A percentile compares a stretch with the other conserved stretches of the same genome.
Conservation (phyloP, 2,113 vertebrate genomes). For the Sylvietta virens region DNA sequence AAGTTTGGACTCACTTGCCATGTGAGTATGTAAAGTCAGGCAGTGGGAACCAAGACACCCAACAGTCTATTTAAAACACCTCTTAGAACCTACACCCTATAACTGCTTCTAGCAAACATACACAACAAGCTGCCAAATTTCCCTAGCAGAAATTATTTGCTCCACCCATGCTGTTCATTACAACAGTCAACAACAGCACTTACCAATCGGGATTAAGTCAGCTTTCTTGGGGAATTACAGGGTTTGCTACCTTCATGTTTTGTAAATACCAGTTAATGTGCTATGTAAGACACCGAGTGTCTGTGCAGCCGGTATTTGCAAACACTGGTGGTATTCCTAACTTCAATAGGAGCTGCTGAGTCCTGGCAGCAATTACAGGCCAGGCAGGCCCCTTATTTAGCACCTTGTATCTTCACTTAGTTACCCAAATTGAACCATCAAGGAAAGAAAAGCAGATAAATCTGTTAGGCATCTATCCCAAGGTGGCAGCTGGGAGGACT, state of each 20-base stretch:
- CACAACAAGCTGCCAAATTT: conserved; percentile 40
- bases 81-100: not conserved
- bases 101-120: conserved; percentile 31
- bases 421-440: not conserved
- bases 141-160: conserved; percentile 40
- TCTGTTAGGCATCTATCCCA: not conserved
- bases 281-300: not conserved
- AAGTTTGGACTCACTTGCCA: not conserved
- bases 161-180: conserved; percentile 36
- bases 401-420: not conserved
- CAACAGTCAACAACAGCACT: not conserved
- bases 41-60: conserved; percentile 17
- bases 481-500: not conserved
- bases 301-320: not conserved
- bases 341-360: not conserved
- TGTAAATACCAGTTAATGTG: not conserved
- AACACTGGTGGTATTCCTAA: not conserved
- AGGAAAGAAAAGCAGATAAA: not conserved
- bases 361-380: not conserved
- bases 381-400: not conserved
- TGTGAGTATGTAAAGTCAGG: conserved; percentile 18
- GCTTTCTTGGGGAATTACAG: conserved; percentile 49
- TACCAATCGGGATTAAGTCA: not conserved
- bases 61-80: conserved; percentile 6
- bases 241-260: conserved; percentile 33